Conservation (phyloP, 2,888 invertebrate species). For the Phyllotreta cruciferae region DNA sequence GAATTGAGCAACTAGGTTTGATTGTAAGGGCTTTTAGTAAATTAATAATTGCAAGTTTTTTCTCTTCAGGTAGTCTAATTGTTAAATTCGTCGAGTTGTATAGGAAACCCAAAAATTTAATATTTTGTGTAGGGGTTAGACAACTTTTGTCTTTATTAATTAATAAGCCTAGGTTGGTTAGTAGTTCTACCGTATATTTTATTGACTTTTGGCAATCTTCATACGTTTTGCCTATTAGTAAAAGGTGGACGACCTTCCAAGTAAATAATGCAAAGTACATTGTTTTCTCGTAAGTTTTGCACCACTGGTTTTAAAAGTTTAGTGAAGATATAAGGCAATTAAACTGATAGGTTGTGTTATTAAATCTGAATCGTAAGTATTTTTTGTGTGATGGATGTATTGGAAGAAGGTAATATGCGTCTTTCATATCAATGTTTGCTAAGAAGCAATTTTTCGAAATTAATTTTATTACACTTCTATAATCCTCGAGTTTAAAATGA, state of each 20-base stretch:
- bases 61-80: too few species aligned
- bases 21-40: too few species aligned
- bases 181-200: too few species aligned
- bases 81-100: not conserved
- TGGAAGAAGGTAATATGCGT: slow-evolving; percentile 10
- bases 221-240: slow-evolving; percentile 14
- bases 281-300: slow-evolving; percentile 22
- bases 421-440: slow-evolving; percentile 17
- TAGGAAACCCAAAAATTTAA: slow-evolving; percentile 8
- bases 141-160: slow-evolving; percentile 2
- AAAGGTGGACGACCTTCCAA: slow-evolving; percentile 38
- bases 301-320: slow-evolving; percentile 43
- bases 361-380: slow-evolving; percentile 13
- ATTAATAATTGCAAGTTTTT: too few species aligned
- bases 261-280: slow-evolving; percentile 32
- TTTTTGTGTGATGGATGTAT: not conserved
- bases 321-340: slow-evolving; percentile 36
- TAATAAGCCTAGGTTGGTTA: not conserved
- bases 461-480: slow-evolving; percentile 15
- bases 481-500: slow-evolving; percentile 21
- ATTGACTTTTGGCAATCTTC: too few species aligned
- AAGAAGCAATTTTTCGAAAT: slow-evolving; percentile 7
- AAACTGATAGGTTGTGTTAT: slow-evolving; percentile 16
- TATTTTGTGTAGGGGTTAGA: not conserved
- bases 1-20: too few species aligned